These are phyloP conservation scores for Meriones psammophilus DNA, from an alignment of 2,797 vertebrate genomes.

Conservation along the genomic window DNA sequence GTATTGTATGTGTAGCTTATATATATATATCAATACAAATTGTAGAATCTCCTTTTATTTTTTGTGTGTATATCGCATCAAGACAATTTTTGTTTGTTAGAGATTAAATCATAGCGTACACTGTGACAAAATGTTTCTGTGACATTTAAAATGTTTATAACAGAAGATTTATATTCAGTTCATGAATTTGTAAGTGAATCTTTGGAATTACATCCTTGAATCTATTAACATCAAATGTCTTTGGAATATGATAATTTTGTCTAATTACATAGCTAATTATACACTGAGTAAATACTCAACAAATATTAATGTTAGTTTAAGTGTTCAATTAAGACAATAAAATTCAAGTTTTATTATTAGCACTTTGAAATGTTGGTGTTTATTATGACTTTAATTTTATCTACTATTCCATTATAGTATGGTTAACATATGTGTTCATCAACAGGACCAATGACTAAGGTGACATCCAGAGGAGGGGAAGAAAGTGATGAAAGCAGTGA, in stretches of 20 bases:
- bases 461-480: not conserved
- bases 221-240: too few species aligned
- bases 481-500: not conserved
- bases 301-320: not conserved
- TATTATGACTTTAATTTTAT: not conserved
- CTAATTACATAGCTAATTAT: not conserved
- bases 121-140: not conserved
- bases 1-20: too few species aligned
- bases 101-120: not conserved
- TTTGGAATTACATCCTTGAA: not conserved
- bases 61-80: not conserved
- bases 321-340: not conserved
- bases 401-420: not conserved
- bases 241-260: not conserved
- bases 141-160: not conserved
- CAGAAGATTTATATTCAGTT: not conserved
- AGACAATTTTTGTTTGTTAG: not conserved
- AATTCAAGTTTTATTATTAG: not conserved
- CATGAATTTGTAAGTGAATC: not conserved
- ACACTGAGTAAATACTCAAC: not conserved
- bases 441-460: not conserved
- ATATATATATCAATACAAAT: not conserved
- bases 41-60: not conserved
- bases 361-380: not conserved
- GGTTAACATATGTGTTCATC: not conserved